phyloP scores from a whole-genome alignment of 2,888 invertebrate genomes.

The Ichneumoninae sp. region DNA sequence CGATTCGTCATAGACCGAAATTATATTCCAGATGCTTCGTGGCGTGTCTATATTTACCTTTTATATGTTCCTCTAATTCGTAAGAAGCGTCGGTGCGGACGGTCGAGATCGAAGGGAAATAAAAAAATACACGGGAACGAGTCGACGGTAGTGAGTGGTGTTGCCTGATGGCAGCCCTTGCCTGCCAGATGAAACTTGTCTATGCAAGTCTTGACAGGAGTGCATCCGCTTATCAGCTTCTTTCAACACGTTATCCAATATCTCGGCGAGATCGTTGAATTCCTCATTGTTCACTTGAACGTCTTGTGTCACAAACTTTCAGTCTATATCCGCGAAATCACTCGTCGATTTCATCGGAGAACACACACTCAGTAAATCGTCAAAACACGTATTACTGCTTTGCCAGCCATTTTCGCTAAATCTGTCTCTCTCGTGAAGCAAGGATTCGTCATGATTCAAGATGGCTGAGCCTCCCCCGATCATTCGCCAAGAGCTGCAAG shows the following conservation, averaged over 20 bases:
- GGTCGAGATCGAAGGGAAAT: neutral
- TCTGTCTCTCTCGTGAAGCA: constrained; percentile 44
- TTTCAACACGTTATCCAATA: constrained; percentile 39
- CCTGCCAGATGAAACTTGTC: constrained; percentile 69
- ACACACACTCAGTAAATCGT: constrained; percentile 67
- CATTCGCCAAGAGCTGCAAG: constrained; percentile 7
- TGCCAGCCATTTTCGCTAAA: constrained; percentile 76
- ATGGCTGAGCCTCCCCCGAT: constrained; percentile 26
- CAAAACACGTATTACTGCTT: constrained; percentile 76
- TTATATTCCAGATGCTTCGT: constrained; percentile 48
- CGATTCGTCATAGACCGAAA: constrained; percentile 59
- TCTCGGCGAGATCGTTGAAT: neutral
- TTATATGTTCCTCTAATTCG: constrained; percentile 4
- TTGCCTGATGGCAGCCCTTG: constrained; percentile 68
- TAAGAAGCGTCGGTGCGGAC: neutral
- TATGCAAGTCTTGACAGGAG: constrained; percentile 72
- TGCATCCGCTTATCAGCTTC: constrained; percentile 47
- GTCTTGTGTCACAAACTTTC: neutral
- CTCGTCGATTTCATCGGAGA: constrained; percentile 9
- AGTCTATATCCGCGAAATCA: constrained; percentile 11
- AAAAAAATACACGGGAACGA: neutral
- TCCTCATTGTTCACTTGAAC: neutral
- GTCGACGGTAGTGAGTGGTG: constrained; percentile 9
- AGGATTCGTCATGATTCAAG: constrained; percentile 46
- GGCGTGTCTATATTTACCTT: constrained; percentile 58